A percentile compares a stretch with the other conserved stretches of the same genome.
phyloP scores from a whole-genome alignment of 2,113 vertebrate species.

The Rynchops niger region DNA sequence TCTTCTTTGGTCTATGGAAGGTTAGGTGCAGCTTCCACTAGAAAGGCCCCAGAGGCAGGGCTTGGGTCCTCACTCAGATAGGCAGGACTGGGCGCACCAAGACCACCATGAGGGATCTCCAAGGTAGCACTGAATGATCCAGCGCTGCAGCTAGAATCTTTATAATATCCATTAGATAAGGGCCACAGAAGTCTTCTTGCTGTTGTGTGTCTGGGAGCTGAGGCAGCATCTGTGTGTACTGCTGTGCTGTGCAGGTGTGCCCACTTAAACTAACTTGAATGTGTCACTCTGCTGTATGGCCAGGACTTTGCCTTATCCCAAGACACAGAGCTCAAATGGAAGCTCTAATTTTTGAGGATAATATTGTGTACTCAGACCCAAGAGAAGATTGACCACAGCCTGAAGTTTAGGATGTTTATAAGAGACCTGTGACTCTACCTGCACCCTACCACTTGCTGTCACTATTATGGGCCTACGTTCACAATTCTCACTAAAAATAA shows the following conservation, averaged over 20 bases:
- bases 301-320: background rate
- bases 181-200: background rate
- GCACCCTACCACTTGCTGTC: background rate
- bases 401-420: background rate
- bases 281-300: background rate
- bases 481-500: background rate
- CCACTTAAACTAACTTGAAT: background rate
- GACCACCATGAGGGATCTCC: background rate
- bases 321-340: background rate
- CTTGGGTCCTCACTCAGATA: background rate
- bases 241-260: background rate
- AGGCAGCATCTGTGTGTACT: background rate
- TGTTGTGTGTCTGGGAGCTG: background rate
- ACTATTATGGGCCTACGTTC: background rate
- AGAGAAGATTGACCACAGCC: background rate
- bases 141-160: background rate
- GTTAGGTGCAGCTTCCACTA: background rate
- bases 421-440: background rate
- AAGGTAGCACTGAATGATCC: background rate
- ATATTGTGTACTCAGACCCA: background rate
- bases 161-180: background rate
- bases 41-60: background rate
- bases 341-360: background rate
- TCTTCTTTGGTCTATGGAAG: background rate
- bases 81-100: background rate